Percentiles rank a stretch among this genome's conserved stretches.
Conservation (phyloP, 2,888 invertebrate species). For the Leptopterna dolabrata region DNA sequence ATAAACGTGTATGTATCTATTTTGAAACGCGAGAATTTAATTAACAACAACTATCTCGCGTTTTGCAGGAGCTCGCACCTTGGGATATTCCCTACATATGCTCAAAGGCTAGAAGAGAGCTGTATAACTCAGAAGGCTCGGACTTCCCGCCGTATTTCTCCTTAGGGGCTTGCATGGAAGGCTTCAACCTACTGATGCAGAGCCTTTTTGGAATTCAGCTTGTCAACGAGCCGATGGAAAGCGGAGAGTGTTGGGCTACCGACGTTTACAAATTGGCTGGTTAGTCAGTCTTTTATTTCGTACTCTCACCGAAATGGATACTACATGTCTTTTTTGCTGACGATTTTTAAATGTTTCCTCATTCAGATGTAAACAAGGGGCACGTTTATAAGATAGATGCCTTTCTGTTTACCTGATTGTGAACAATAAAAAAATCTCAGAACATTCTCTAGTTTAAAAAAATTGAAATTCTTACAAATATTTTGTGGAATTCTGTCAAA, state of each 20-base stretch:
- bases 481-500: too few relatives aligned
- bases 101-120: constrained; percentile 77
- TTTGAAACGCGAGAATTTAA: too few relatives aligned
- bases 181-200: constrained; percentile 88
- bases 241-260: constrained; percentile 87
- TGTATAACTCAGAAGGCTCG: constrained; percentile 76
- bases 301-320: too few relatives aligned
- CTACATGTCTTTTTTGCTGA: too few relatives aligned
- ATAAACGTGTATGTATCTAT: too few relatives aligned
- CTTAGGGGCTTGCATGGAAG: constrained; percentile 96
- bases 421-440: too few relatives aligned
- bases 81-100: constrained; percentile 94
- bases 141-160: constrained; percentile 90
- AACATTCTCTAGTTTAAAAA: too few relatives aligned
- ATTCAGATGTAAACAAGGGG: too few relatives aligned
- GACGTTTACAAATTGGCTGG: constrained; percentile 91
- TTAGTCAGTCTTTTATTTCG: constrained; percentile 56
- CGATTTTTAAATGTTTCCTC: too few relatives aligned
- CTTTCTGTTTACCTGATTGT: too few relatives aligned
- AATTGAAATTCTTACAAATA: too few relatives aligned
- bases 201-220: constrained; percentile 85
- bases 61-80: constrained; percentile 64
- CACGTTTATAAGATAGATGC: background rate
- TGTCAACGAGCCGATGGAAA: constrained; percentile 76
- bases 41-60: too few relatives aligned